Conservation (phyloP, 2,888 invertebrate species). For the Drepanosiphum platanoidis region DNA sequence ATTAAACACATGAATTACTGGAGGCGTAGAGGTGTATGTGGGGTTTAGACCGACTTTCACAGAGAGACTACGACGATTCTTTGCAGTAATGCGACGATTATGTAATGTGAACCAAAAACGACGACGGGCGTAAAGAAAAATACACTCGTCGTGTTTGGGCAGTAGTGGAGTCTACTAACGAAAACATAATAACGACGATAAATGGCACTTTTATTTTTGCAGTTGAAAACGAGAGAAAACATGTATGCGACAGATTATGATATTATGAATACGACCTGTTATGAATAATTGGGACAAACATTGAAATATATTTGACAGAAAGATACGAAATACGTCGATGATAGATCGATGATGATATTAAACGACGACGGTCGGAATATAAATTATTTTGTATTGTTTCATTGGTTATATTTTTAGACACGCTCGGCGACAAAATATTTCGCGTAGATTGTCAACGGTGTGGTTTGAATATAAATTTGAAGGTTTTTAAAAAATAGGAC, state of each 20-base stretch:
- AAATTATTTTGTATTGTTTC: not conserved
- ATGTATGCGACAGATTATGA: not conserved
- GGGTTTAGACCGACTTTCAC: not conserved
- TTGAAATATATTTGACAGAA: constrained; percentile 5
- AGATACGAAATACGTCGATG: constrained; percentile 35
- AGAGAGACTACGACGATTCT: not conserved
- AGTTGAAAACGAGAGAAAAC: not conserved
- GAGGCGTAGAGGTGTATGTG: not conserved
- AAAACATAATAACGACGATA: constrained; percentile 2
- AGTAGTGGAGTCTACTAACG: not conserved
- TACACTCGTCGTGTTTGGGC: not conserved
- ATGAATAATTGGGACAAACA: constrained; percentile 17
- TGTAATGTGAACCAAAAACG: not conserved
- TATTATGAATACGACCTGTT: too few relatives aligned
- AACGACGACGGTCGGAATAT: constrained; percentile 12
- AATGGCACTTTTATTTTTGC: constrained; percentile 11
- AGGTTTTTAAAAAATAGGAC: not conserved
- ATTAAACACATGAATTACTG: constrained; percentile 3
- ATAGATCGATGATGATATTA: not conserved
- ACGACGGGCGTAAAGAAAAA: not conserved
- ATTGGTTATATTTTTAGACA: not conserved
- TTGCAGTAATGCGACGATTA: not conserved
- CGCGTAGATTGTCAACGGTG: not conserved
- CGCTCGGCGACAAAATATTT: not conserved
- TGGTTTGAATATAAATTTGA: not conserved